A percentile compares a stretch with the other conserved stretches of the same genome.
phyloP scores from a whole-genome alignment of 2,888 invertebrate species.

The Drosophila rellima region DNA sequence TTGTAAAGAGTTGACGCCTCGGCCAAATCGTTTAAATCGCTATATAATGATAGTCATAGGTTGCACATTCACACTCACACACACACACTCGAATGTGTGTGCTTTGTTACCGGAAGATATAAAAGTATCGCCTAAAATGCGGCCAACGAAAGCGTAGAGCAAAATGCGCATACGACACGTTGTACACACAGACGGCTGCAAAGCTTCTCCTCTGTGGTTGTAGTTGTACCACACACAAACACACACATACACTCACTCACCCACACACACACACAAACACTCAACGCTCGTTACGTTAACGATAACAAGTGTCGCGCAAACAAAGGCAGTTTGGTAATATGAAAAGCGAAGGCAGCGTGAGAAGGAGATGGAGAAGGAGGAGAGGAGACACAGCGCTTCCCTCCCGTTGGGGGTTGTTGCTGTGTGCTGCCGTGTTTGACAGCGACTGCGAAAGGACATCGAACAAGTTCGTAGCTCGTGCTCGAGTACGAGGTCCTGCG shows the following conservation, averaged over 20 bases:
- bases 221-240: constrained; percentile 31
- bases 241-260: constrained; percentile 37
- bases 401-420: constrained; percentile 1
- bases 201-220: constrained; percentile 40
- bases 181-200: constrained; percentile 51
- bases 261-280: constrained; percentile 27
- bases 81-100: constrained; percentile 2
- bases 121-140: constrained; percentile 65
- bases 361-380: not conserved
- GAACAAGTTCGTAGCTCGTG: constrained; percentile 54
- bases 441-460: constrained; percentile 46
- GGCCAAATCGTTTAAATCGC: constrained; percentile 75
- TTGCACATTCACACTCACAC: constrained; percentile 17
- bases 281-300: constrained; percentile 39
- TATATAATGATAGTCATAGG: constrained; percentile 70
- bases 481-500: constrained; percentile 30
- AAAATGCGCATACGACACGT: constrained; percentile 78
- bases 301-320: constrained; percentile 76
- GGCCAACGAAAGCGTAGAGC: constrained; percentile 52
- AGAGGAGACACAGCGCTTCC: not conserved
- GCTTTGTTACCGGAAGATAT: constrained; percentile 59
- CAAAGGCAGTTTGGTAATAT: constrained; percentile 35
- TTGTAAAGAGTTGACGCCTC: constrained; percentile 66
- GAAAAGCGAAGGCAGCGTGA: not conserved
- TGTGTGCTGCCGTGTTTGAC: constrained; percentile 30